Evolutionary conservation across 2,113 vertebrate genomes (phyloP).

Genomic region (Corythornis madagascariensis): DNA sequence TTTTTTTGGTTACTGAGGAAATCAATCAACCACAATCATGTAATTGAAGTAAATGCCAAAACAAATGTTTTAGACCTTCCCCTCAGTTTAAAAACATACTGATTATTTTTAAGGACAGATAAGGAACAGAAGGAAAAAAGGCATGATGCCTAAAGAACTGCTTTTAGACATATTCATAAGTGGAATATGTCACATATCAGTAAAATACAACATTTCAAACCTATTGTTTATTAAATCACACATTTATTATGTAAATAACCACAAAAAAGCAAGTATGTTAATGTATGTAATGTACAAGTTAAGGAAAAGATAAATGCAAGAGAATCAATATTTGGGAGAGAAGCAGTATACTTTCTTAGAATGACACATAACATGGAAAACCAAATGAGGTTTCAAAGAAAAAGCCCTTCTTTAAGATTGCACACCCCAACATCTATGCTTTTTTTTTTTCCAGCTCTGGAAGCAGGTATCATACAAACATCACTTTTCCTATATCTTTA

Average conservation of each 20-base stretch:
- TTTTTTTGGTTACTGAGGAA: slow-evolving; percentile 38
- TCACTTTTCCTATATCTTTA: neutral
- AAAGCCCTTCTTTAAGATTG: neutral
- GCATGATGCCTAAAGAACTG: neutral
- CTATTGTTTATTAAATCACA: neutral
- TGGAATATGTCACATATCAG: neutral
- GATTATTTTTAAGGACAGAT: slow-evolving; percentile 12
- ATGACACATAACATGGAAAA: neutral
- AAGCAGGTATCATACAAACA: neutral
- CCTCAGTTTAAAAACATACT: neutral
- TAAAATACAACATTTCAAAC: neutral
- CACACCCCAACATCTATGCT: neutral
- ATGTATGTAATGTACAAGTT: neutral
- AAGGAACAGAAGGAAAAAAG: neutral
- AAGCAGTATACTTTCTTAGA: neutral
- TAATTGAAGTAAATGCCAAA: slow-evolving; percentile 17
- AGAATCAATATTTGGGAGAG: neutral
- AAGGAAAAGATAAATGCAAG: neutral
- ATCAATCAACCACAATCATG: slow-evolving; percentile 14
- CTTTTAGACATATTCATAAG: neutral
- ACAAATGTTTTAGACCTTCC: slow-evolving; percentile 11
- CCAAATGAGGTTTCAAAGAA: neutral
- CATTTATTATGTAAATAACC: neutral
- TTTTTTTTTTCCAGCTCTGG: neutral
- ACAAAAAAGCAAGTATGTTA: neutral